Evolutionary conservation across 2,797 vertebrate species (phyloP), one percentile per base, ranked within the genome.

Genomic region (Rhinatrema bivittatum): DNA sequence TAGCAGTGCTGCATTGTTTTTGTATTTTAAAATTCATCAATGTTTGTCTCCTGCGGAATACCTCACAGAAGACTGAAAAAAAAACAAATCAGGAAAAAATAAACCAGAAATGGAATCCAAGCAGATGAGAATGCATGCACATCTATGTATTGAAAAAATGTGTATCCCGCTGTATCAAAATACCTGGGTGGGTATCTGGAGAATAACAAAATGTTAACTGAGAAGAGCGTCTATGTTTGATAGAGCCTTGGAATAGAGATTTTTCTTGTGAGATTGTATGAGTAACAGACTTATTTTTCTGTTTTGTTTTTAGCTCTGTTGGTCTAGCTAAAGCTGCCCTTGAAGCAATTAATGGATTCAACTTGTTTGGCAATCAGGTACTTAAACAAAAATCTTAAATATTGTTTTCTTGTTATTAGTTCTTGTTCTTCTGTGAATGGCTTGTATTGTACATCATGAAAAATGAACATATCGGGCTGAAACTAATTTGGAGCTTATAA

Each of bases 321-420:
- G 96, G 94, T 4, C 61, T 99, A 65, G 95, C 96, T 53, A 99
- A 99, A 85, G 92, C 95, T 44, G 96, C 91, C 36, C 76, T 98
- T 42, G 96, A 99, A 79, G 94, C 96, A 62, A 94, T 99, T 80
- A 97, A 95, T 56, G 95, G 93, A 72, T 98, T 99, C 82, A 98
- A 98, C 71, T 87, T 99, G 49, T 99, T 98, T 72, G 96, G 96
- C 78, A 97, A 94, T 58, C 95, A 98, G 94, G 95, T 97, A 90
- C n/a, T n/a, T n/a, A n/a, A n/a, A 69, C 50, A 31, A 29, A 48
- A 50, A 39, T 25, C 33, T 32, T 60, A 50, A 7, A 44, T 14
- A 65, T 44, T 40, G 20, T 34, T 7, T 44, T 24, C 5, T 8
- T 39, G 37, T 27, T 49, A 39, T 39, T 51, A 56, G 52, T 38